Evolutionary conservation across 1,140 invertebrate genomes (phyloP), one percentile per base, ranked within the genome.

Genomic region (Mya arenaria): DNA sequence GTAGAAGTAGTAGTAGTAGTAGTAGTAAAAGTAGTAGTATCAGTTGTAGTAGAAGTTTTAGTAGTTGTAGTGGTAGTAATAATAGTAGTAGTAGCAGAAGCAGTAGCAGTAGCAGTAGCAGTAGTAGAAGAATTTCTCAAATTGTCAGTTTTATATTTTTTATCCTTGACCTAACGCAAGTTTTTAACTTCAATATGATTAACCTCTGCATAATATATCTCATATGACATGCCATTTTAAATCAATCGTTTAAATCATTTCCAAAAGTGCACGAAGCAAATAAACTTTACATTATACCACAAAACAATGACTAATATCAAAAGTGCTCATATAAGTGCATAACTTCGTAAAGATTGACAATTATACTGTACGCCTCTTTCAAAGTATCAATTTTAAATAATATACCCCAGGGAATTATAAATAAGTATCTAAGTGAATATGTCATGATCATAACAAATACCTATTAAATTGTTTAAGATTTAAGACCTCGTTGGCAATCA

Each of bases 1-100:
- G 69, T 30, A 78, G 34, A 23, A 80, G 78, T 78, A 80, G 41
- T 30, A 78, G 68, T 78, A 78, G 69, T 66, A 66, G 56, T 37
- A 48, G 48, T 36, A 65, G 32, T 62, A 62, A 28, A 19, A 44
- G 10, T n/a, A 32, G 30, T 39, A 28, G 28, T 30, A 68, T 17
- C 6, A 19, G 28, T 60, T 15, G 60, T 28, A 62, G 60, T 34
- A 73, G 32, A 19, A 62, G 48, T 60, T 4, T 1, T 60, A 73
- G 48, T 25, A 62, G n/a, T 62, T 2, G 60, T 25, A 62, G 60
- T 25, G 28, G 32, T 17, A 62, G 25, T 25, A 30, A 28, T 2
- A 25, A 17, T 28, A 62, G 48, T 17, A 73, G 39, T 10, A 62
- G 3, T 4, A 62, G 60, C 32, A 62, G 60, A 1, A 34, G n/a